Evolutionary conservation across 2,797 vertebrate species (phyloP).

Genomic region (Gephyroberyx darwinii): DNA sequence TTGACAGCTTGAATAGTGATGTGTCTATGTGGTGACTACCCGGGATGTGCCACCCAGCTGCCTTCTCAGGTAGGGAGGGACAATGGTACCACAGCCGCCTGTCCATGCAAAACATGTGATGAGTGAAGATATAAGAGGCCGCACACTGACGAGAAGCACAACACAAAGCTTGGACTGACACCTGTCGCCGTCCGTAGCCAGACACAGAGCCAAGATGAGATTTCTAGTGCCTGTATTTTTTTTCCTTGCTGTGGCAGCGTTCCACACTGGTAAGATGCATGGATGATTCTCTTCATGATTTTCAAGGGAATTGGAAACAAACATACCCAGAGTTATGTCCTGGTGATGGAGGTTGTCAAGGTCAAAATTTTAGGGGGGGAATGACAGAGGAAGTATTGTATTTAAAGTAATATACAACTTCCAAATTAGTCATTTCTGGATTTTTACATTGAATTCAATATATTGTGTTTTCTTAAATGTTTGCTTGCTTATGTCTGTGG

Average conservation of each 20-base stretch:
- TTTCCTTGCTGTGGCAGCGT: slow-evolving; percentile 69
- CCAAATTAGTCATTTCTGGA: too few species aligned
- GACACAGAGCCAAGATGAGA: slow-evolving; percentile 71
- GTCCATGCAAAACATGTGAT: slow-evolving; percentile 79
- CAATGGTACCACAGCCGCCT: slow-evolving; percentile 78
- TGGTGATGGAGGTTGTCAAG: not conserved
- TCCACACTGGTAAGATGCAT: slow-evolving; percentile 75
- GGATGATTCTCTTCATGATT: not conserved
- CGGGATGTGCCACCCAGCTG: slow-evolving; percentile 73
- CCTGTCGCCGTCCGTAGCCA: slow-evolving; percentile 26
- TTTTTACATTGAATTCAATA: not conserved
- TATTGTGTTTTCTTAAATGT: too few species aligned
- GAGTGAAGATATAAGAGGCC: slow-evolving; percentile 71
- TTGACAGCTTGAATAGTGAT: slow-evolving; percentile 80
- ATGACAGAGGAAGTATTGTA: too few species aligned
- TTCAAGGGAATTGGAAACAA: not conserved
- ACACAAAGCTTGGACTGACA: slow-evolving; percentile 29
- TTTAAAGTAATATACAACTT: not conserved
- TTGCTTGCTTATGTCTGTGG: too few species aligned
- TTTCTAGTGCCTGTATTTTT: slow-evolving; percentile 59
- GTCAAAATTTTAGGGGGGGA: not conserved
- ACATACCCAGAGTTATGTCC: not conserved
- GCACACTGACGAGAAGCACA: slow-evolving; percentile 34
- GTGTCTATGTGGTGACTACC: slow-evolving; percentile 65
- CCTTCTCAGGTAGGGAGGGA: slow-evolving; percentile 75